Evolutionary conservation across 2,797 vertebrate genomes (phyloP).

Genomic region (Aeoliscus strigatus): DNA sequence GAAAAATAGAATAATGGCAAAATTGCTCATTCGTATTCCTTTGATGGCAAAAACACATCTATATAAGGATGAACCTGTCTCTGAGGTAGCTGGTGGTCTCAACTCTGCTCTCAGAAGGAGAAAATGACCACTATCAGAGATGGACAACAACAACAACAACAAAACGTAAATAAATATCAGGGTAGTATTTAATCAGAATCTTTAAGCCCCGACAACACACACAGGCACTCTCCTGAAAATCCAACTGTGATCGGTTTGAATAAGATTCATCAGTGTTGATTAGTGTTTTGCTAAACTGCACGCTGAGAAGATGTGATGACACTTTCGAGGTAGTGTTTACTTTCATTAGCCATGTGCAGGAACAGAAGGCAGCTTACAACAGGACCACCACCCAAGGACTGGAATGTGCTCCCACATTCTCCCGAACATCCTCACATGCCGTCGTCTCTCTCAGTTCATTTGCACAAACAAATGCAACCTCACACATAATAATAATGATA

Average conservation of each 20-base stretch:
- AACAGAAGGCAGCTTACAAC: conserved; percentile 59
- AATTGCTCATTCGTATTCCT: conserved; percentile 4
- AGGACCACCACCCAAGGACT: conserved; percentile 46
- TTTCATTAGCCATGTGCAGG: conserved; percentile 52
- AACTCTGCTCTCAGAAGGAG: conserved; percentile 45
- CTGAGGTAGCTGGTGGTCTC: conserved; percentile 46
- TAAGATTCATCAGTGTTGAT: conserved; percentile 48
- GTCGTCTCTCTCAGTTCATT: conserved; percentile 18
- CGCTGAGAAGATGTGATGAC: conserved; percentile 38
- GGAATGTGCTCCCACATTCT: conserved; percentile 56
- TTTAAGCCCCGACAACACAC: conserved; percentile 37
- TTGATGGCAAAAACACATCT: conserved; percentile 24
- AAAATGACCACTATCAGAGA: conserved; percentile 60
- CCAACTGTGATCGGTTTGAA: conserved; percentile 54
- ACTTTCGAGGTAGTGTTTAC: conserved; percentile 38
- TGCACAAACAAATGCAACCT: conserved; percentile 16
- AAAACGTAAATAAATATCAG: conserved; percentile 45
- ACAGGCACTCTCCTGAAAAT: conserved; percentile 41
- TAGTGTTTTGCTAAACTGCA: conserved; percentile 50
- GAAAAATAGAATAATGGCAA: conserved; percentile 17
- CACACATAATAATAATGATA: conserved; percentile 17
- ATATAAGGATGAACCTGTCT: conserved; percentile 43
- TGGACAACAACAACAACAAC: conserved; percentile 16
- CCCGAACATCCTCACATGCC: conserved; percentile 47
- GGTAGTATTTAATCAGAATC: conserved; percentile 45